Conservation (phyloP, 2,888 invertebrate genomes). For the Lasioglossum villosulum region DNA sequence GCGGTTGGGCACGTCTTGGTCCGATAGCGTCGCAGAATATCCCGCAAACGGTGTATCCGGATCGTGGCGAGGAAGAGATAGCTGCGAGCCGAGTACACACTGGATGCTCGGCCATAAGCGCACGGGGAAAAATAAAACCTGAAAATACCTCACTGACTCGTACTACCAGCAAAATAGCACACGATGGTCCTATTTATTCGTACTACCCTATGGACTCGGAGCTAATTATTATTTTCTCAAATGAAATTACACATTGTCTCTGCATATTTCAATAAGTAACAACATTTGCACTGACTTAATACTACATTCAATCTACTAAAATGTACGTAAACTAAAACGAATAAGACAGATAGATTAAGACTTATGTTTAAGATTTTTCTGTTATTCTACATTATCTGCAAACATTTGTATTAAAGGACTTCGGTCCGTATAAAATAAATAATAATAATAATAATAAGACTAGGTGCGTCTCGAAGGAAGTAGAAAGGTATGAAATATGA, state of each 20-base stretch:
- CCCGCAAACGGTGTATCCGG: conserved; percentile 69
- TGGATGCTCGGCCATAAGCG: not conserved
- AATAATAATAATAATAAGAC: too few species aligned
- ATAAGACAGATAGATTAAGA: too few species aligned
- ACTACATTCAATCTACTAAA: too few species aligned
- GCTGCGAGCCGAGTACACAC: conserved; percentile 23
- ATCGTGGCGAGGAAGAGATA: conserved; percentile 62
- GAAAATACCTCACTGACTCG: not conserved
- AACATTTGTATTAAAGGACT: too few species aligned
- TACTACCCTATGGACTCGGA: not conserved
- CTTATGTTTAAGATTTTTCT: too few species aligned
- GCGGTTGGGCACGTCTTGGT: conserved; percentile 58
- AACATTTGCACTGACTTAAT: too few species aligned
- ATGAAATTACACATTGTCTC: not conserved
- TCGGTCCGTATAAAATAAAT: too few species aligned
- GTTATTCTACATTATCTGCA: too few species aligned
- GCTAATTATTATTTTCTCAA: not conserved
- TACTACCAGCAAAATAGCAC: not conserved
- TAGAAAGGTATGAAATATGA: too few species aligned
- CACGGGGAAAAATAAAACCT: not conserved
- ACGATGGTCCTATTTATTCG: not conserved
- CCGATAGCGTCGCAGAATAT: conserved; percentile 67
- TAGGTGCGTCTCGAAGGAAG: too few species aligned
- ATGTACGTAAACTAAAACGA: too few species aligned
- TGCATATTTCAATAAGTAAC: too few species aligned